These are phyloP conservation scores for Meriones psammophilus DNA, from an alignment of 2,797 vertebrate genomes.

Conservation along the genomic window DNA sequence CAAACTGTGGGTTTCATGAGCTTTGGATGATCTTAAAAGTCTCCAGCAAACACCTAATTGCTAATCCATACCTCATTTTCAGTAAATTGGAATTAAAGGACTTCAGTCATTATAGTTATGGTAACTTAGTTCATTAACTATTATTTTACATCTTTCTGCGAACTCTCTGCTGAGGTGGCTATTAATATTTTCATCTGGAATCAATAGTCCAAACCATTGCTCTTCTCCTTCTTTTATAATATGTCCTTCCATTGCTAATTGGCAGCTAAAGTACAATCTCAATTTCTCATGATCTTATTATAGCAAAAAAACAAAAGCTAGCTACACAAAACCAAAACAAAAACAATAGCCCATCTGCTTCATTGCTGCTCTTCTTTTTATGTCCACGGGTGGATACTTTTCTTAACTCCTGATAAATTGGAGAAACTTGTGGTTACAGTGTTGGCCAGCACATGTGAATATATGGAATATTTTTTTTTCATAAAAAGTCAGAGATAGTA, in stretches of 20 bases:
- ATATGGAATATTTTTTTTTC: background rate
- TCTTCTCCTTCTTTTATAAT: background rate
- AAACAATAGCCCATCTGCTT: background rate
- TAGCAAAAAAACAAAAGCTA: background rate
- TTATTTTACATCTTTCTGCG: background rate
- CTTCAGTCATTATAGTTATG: background rate
- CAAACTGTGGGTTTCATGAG: background rate
- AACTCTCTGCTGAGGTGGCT: background rate
- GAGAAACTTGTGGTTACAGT: background rate
- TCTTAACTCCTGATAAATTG: background rate
- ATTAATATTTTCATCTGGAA: background rate
- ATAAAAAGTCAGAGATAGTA: background rate
- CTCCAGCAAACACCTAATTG: background rate
- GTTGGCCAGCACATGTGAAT: background rate
- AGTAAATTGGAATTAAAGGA: constrained; percentile 32
- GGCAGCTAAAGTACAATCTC: background rate
- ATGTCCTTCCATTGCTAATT: background rate
- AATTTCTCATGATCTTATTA: background rate
- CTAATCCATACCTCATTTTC: constrained; percentile 62
- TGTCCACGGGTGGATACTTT: background rate
- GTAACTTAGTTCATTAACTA: constrained; percentile 43
- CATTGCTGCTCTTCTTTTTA: background rate
- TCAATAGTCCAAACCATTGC: background rate
- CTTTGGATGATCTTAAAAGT: constrained; percentile 27
- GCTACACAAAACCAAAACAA: no score